Conservation (phyloP, 1,140 invertebrate genomes). For the Heliconius eleuchia region DNA sequence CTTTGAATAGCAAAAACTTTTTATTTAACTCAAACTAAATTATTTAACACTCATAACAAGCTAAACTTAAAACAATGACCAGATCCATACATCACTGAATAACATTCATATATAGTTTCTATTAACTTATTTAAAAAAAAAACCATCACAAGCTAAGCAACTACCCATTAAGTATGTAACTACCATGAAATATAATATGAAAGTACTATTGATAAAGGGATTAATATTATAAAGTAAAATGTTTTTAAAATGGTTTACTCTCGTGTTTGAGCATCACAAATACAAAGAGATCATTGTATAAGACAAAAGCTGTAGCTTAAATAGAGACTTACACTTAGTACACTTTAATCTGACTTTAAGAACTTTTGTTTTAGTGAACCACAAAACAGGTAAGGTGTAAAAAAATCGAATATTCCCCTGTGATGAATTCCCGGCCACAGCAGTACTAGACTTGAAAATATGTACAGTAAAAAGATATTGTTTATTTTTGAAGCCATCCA, state of each 20-base stretch:
- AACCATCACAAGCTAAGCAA: background rate
- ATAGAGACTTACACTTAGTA: conserved; percentile 22
- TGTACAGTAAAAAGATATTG: conserved; percentile 90
- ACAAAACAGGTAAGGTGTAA: conserved; percentile 41
- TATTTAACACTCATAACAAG: conserved; percentile 70
- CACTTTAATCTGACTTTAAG: conserved; percentile 56
- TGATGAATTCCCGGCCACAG: conserved; percentile 82
- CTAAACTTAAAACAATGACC: conserved; percentile 73
- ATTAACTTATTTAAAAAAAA: background rate
- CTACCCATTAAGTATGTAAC: background rate
- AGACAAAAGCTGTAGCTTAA: conserved; percentile 25
- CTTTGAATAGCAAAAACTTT: conserved; percentile 32
- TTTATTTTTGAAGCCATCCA: conserved; percentile 91
- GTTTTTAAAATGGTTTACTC: background rate
- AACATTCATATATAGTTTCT: conserved; percentile 7
- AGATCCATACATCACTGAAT: conserved; percentile 50
- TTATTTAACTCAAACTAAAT: conserved; percentile 55
- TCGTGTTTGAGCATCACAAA: conserved; percentile 24
- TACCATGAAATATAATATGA: background rate
- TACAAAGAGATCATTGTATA: conserved; percentile 30
- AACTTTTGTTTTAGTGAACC: conserved; percentile 56
- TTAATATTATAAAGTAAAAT: background rate
- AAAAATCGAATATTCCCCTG: conserved; percentile 58
- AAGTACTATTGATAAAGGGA: background rate
- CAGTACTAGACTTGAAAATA: conserved; percentile 80